Percentiles rank a stretch among this genome's conserved stretches.
Evolutionary conservation across 30 jellyfish, hydroid and myxozoan genomes (phyloP).

Genomic region (Aurelia aurita complex sp. Pacific): DNA sequence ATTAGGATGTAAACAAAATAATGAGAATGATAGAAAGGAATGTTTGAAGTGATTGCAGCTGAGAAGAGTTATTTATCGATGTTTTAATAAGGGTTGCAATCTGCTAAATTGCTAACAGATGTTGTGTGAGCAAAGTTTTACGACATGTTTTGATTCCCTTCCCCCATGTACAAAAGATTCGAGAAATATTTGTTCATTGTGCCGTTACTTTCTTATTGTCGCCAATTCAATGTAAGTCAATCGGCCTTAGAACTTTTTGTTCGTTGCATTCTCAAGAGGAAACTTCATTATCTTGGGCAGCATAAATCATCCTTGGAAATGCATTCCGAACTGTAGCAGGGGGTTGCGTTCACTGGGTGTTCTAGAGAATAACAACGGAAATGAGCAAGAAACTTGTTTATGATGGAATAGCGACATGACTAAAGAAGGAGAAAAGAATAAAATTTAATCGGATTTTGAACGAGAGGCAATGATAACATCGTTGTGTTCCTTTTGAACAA

Average conservation of each 20-base stretch:
- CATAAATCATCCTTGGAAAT: constrained; percentile 34
- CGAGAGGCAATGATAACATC: too few species aligned
- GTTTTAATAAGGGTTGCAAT: constrained; percentile 10
- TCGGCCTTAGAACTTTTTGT: constrained; percentile 42
- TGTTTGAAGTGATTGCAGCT: constrained; percentile 13
- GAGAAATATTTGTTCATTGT: constrained; percentile 61
- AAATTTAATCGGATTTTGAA: too few species aligned
- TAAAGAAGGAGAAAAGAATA: too few species aligned
- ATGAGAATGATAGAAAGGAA: constrained; percentile 21
- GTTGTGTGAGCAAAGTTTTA: not conserved
- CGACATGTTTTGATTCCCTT: constrained; percentile 5
- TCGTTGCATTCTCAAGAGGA: constrained; percentile 28
- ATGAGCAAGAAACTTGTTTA: too few species aligned
- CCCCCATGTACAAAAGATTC: constrained; percentile 54
- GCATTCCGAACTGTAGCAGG: constrained; percentile 32
- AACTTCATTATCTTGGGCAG: constrained; percentile 22
- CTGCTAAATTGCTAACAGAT: constrained; percentile 50
- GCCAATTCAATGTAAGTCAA: constrained; percentile 31
- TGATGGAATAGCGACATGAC: too few species aligned
- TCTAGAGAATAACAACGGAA: not conserved
- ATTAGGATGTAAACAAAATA: constrained; percentile 18
- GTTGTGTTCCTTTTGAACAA: too few species aligned
- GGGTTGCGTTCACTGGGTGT: constrained; percentile 23
- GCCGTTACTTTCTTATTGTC: constrained; percentile 75
- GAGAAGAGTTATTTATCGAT: not conserved